Base-by-base conservation (phyloP, 2,797 vertebrate genomes). In the Eulemur rubriventer region DNA sequence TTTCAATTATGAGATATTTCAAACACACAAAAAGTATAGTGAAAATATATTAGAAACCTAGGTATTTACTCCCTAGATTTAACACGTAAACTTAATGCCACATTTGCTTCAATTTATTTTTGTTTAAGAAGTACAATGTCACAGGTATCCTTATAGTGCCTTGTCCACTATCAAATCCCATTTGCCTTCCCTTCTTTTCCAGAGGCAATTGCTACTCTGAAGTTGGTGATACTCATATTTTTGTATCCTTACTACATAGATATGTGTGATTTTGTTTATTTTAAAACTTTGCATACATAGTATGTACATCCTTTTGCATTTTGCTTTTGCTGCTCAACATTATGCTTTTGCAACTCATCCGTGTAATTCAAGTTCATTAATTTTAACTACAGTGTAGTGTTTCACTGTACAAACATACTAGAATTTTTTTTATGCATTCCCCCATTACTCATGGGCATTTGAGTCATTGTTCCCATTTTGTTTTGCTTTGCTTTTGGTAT, bases 301-400 rank as follows among this genome's bases (percentile, higher is more conserved):
- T 4, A 33, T 4, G 28, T 55, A 14, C 46, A 72, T 59, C 38
- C 30, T 75, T 95, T 76, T 89, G 10, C 43, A 50, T 46, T 93
- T 95, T 81, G 35, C 30, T 84, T 89, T 91, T 75, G 43, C 67
- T 80, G 48, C 14, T 94, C 76, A 82, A 20, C 28, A n/a, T 89
- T 84, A 59, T 16, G 17, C 35, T 85, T 93, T 95, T 84, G 41
- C 11, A 70, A 84, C 24, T 91, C 38, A 59, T 73, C 4, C 22
- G 50, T 94, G 6, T 67, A 83, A 50, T 82, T 84, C 48, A 80
- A 94, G 52, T 79, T 86, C 12, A 57, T 80, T 79, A 76, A 46
- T 91, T 91, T 86, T 81, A 67, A 50, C 24, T 82, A 30, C 33
- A 61, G 0, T 70, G 3, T 59, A 8, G 30, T 50, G 20, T 86